These are phyloP conservation scores for Anguilla marmorata DNA, from an alignment of 2,797 vertebrate species.

Conservation along the genomic window DNA sequence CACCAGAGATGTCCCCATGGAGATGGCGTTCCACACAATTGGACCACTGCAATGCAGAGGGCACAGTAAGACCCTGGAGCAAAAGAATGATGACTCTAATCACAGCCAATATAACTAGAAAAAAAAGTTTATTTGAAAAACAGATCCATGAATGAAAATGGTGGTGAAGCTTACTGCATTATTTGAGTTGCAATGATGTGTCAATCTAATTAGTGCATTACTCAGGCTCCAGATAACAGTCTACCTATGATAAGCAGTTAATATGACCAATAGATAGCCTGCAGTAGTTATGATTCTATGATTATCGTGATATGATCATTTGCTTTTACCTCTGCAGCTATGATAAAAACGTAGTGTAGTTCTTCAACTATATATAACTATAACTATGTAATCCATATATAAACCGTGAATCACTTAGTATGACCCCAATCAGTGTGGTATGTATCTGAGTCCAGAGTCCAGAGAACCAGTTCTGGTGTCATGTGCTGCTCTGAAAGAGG, in stretches of 20 bases:
- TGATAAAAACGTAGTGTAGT: background rate
- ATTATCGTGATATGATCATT: background rate
- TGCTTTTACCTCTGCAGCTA: background rate
- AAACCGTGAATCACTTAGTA: background rate
- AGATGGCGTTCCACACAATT: slow-evolving; percentile 45
- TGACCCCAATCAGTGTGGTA: background rate
- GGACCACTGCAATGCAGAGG: slow-evolving; percentile 42
- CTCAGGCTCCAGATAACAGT: background rate
- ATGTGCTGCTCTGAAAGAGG: slow-evolving; percentile 44
- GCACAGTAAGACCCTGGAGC: slow-evolving; percentile 34
- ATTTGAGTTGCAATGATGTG: background rate
- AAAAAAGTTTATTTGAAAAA: background rate
- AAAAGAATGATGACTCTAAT: background rate
- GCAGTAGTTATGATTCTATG: background rate
- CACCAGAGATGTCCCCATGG: slow-evolving; percentile 39
- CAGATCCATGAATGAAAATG: background rate
- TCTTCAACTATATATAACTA: background rate
- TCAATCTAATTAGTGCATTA: background rate
- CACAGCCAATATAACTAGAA: background rate
- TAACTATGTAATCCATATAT: background rate
- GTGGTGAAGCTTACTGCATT: background rate
- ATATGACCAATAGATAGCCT: background rate
- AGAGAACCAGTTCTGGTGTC: slow-evolving; percentile 37
- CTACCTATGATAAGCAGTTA: background rate
- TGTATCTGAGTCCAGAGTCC: slow-evolving; percentile 9